Base-by-base conservation (phyloP, 2,797 vertebrate genomes). In the Carduelis carduelis region DNA sequence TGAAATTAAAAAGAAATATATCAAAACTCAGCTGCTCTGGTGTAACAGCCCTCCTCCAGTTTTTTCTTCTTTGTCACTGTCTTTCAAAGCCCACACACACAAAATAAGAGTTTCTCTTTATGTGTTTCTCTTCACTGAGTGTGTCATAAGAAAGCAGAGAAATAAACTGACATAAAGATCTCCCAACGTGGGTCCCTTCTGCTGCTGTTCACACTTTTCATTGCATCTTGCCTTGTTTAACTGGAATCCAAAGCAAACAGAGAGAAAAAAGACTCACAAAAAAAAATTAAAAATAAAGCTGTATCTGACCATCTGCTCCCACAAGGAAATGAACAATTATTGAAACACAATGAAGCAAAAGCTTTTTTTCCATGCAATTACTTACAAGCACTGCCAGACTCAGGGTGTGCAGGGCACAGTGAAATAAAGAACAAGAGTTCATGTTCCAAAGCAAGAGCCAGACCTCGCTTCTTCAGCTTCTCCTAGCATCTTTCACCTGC, bases 331-430 rank as follows among this genome's bases (percentile, higher is more conserved):
- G 18, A 69, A 61, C 63, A 78, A 22, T 68, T 72, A 50, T 9
- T 65, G 34, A 60, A 89, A 89, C 89, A 66, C 71, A 90, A 71
- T 19, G 5, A 64, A 84, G n/a, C 6, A 35, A 86, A 93, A 56
- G 4, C 0, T 39, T 46, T 41, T 32, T 49, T 3, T 39, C 6
- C 43, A 90, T 80, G 71, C 56, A 64, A 65, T 84, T 97, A 97
- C 97, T 97, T 95, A 97, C 97, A 76, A 96, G 66, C 30, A 61
- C 34, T 59, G 91, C 77, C 80, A 97, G 82, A 66, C 23, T 56
- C 72, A 96, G 59, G 44, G 41, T 64, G 52, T 86, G 70, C 55
- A 97, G 83, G 55, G 69, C 90, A 64, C 84, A 70, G 55, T 15
- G 57, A 52, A 61, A n/a, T 4, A 72, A 77, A 74, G 32, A 26